A percentile compares a stretch with the other conserved stretches of the same genome.
These are phyloP conservation scores for Serripes groenlandicus DNA, from an alignment of 2,888 invertebrate species.

Conservation along the genomic window DNA sequence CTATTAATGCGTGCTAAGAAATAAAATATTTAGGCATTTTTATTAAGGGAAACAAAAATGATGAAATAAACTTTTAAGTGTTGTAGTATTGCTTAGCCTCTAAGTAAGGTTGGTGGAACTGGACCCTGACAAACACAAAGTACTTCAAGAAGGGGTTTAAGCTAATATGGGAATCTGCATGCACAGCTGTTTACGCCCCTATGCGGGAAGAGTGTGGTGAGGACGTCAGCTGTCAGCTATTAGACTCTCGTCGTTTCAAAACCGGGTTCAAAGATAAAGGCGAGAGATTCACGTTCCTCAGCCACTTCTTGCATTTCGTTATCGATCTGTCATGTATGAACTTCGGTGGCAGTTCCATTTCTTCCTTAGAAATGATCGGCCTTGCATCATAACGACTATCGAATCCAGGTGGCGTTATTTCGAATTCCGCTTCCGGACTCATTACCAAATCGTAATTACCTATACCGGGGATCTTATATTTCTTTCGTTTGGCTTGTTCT, in stretches of 20 bases:
- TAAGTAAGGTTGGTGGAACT: too few relatives aligned
- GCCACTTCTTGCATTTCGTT: slow-evolving; percentile 57
- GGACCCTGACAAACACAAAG: too few relatives aligned
- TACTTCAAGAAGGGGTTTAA: too few relatives aligned
- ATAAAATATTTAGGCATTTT: too few relatives aligned
- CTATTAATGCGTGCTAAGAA: too few relatives aligned
- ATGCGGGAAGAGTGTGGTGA: too few relatives aligned
- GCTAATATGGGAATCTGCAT: too few relatives aligned
- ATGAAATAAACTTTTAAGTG: too few relatives aligned
- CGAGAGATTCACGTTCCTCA: slow-evolving; percentile 52
- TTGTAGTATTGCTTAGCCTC: too few relatives aligned
- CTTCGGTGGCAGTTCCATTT: slow-evolving; percentile 51
- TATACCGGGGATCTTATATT: slow-evolving; percentile 62
- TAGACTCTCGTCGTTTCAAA: slow-evolving; percentile 19
- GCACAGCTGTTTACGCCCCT: too few relatives aligned
- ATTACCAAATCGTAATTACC: slow-evolving; percentile 58
- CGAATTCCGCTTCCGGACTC: slow-evolving; percentile 58
- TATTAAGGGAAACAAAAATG: too few relatives aligned
- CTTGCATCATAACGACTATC: slow-evolving; percentile 53
- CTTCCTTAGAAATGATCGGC: slow-evolving; percentile 49
- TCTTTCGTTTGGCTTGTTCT: slow-evolving; percentile 40
- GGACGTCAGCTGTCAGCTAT: too few relatives aligned
- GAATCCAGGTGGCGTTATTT: slow-evolving; percentile 66
- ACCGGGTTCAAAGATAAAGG: slow-evolving; percentile 54
- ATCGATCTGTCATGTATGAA: slow-evolving; percentile 53